phyloP scores from a whole-genome alignment of 2,888 invertebrate species.

The Adineta ricciae region DNA sequence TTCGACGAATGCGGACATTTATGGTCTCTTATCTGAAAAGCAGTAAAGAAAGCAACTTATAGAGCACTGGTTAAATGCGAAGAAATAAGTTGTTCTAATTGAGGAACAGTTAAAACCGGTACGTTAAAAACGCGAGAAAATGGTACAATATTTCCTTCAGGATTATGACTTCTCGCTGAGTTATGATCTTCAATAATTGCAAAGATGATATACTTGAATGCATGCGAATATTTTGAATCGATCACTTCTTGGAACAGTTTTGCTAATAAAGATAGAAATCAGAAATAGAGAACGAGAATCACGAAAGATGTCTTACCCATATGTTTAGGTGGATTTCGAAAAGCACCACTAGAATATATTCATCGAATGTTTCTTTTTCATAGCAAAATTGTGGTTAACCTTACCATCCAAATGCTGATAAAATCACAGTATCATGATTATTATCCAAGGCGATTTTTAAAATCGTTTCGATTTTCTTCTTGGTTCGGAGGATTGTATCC shows the following conservation, averaged over 20 bases:
- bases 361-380: too few species aligned
- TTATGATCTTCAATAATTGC: slow-evolving; percentile 3
- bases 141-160: background rate
- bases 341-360: background rate
- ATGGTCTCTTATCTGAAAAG: background rate
- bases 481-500: background rate
- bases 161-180: background rate
- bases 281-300: background rate
- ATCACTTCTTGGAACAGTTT: background rate
- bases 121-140: background rate
- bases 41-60: too few species aligned
- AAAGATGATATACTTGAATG: background rate
- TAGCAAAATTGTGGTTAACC: background rate
- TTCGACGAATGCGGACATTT: slow-evolving; percentile 16
- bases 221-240: background rate
- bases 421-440: background rate
- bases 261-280: background rate
- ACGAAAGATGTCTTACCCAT: background rate
- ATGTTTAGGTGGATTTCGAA: background rate
- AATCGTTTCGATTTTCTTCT: background rate
- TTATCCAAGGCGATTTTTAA: background rate
- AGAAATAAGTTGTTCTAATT: too few species aligned
- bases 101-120: background rate
- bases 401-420: slow-evolving; percentile 17
- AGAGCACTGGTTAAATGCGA: too few species aligned